Evolutionary conservation across 2,797 vertebrate genomes (phyloP), one percentile per base, ranked within the genome.

Genomic region (Monodelphis domestica): DNA sequence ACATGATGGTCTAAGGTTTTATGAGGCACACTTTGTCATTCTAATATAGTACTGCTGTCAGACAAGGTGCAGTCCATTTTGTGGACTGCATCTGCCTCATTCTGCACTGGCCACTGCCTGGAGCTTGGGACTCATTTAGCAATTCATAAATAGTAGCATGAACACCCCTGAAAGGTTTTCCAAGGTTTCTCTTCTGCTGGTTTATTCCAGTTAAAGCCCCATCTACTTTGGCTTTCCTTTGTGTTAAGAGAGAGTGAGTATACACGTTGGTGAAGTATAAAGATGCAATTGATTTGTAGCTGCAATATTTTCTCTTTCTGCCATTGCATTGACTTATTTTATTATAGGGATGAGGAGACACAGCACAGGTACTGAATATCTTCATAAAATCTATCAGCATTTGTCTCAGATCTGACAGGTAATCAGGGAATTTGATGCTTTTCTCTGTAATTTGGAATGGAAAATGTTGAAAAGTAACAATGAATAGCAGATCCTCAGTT

Each of bases 1-100:
- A 92, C 45, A 92, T 89, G 57, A 92, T 78, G 94, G 45, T 89
- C 26, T 93, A 53, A 93, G 92, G 63, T 38, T 94, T 94, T 92
- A 33, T 93, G 26, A 88, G 92, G 88, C 11, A 53, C 29, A 52
- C 59, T 33, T 57, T 93, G 38, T 59, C 51, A 50, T 93, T 93
- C 88, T 91, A 90, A 92, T 57, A 50, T 89, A 84, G 84, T 53
- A 93, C 89, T 90, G 50, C 84, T 55, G 0, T 87, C n/a, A 91
- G 91, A 56, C 6, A 26, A 93, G 45, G 51, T 87, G n/a, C 84
- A 93, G 93, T 94, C 87, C 50, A 28, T 88, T 93, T 96, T 56
- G 59, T 92, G 45, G 38, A 63, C 33, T n/a, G 30, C 33, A 88
- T 88, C 95, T 87, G 87, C 52, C 50, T 95, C 26, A 53, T 89